Conservation (phyloP, 2,888 invertebrate genomes). For the Meandrusa payeni region DNA sequence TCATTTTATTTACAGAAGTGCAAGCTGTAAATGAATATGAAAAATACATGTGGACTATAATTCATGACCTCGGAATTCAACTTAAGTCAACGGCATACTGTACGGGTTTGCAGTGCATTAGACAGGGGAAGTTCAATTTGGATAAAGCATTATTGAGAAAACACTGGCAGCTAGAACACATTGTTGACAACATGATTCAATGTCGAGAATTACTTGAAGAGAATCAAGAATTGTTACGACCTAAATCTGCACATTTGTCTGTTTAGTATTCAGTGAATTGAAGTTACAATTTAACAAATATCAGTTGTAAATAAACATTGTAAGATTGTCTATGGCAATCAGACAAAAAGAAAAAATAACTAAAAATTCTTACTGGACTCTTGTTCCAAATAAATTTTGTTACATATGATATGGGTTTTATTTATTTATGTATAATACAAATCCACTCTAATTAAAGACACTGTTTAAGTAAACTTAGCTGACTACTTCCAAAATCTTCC, state of each 20-base stretch:
- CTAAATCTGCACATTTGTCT: conserved; percentile 50
- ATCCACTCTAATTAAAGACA: too few relatives aligned
- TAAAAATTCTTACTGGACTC: too few relatives aligned
- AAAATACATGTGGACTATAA: conserved; percentile 86
- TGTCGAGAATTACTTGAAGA: conserved; percentile 77
- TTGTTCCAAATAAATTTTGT: too few relatives aligned
- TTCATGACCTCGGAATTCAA: conserved; percentile 91
- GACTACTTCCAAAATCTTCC: too few relatives aligned
- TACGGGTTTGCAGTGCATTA: conserved; percentile 88
- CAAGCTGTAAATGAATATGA: conserved; percentile 93
- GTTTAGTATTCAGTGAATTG: conserved; percentile 28
- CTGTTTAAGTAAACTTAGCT: too few relatives aligned
- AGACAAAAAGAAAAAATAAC: too few relatives aligned
- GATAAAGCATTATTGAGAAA: conserved; percentile 89
- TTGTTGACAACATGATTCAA: conserved; percentile 83
- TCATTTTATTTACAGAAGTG: conserved; percentile 83
- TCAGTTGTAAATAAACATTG: too few relatives aligned
- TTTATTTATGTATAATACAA: too few relatives aligned
- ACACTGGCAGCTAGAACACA: conserved; percentile 88
- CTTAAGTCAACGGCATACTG: conserved; percentile 91
- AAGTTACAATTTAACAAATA: too few relatives aligned
- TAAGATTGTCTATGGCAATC: too few relatives aligned
- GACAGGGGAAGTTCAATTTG: conserved; percentile 90
- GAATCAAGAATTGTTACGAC: conserved; percentile 68
- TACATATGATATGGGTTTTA: too few relatives aligned